Base-by-base conservation (phyloP, 64 coral and sea anemone genomes). In the Porites lutea region DNA sequence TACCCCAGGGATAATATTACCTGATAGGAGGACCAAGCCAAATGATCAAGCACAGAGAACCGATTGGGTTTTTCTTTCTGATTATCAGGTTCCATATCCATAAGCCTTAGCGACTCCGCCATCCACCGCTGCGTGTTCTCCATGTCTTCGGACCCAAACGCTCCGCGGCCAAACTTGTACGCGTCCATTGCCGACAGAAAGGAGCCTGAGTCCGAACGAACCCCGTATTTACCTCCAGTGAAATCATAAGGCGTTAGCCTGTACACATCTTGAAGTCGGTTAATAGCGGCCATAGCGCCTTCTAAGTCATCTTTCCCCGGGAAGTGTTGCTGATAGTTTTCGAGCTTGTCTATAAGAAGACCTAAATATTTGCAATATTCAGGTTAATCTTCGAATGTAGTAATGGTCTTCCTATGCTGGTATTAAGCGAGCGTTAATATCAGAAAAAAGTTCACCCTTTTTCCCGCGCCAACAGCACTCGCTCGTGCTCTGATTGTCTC, bases 1-100 rank as follows among this genome's bases (percentile, higher is more conserved):
- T 37, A 37, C 27, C 27, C 27, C 27, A 37, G 54, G 54, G 54
- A 7, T 55, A 7, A 12, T 7, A 1, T 9, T 71, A 97, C 95
- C 93, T 94, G 86, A 79, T 91, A 94, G 8, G 93, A 92, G 15
- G 95, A 58, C 82, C 86, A 97, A 44, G 95, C 95, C 10, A 97
- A 52, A 75, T 97, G 88, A 79, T 97, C 95, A 13, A 97, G 88
- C 13, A 97, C 75, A 21, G 90, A 76, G 43, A 49, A 79, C 45
- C 69, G 79, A n/a, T 66, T 72, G 20, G 95, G 92, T 62, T 48
- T 55, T 21, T 71, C n/a, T 44, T 83, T 82, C 13, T 80, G 79
- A 22, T 91, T 75, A 37, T 58, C 37, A 44, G 86, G 13, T 44
- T 71, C 85, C 59, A 80, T 58, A 23, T 94, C 75, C 65, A 97